Conservation (phyloP, 1,140 invertebrate species). For the Panulirus ornatus region DNA sequence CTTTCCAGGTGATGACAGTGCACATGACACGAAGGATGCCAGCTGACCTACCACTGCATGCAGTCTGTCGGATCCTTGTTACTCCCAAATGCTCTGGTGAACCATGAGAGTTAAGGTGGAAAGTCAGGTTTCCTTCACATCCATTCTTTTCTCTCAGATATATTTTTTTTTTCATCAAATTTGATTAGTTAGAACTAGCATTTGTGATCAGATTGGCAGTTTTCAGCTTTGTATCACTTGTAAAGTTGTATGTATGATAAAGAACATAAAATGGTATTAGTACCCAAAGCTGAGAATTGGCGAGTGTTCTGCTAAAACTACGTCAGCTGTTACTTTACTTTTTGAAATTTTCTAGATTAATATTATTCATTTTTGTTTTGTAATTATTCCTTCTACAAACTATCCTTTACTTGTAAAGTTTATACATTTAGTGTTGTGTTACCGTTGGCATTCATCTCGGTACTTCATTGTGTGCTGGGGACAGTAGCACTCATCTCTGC, state of each 20-base stretch:
- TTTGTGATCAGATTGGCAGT: constrained; percentile 25
- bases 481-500: constrained; percentile 4
- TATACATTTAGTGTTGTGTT: constrained; percentile 35
- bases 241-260: constrained; percentile 30
- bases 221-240: neutral
- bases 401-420: constrained; percentile 42
- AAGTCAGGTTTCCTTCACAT: neutral
- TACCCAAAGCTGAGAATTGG: constrained; percentile 26
- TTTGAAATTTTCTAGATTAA: constrained; percentile 26
- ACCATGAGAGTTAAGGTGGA: neutral
- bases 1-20: neutral
- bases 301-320: constrained; percentile 39
- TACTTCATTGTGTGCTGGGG: neutral
- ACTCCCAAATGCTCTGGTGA: constrained; percentile 2
- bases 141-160: neutral
- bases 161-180: constrained; percentile 12
- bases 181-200: constrained; percentile 33
- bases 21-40: constrained; percentile 17
- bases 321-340: constrained; percentile 45
- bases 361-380: constrained; percentile 51
- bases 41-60: constrained; percentile 37
- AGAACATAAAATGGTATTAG: neutral
- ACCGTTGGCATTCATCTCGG: constrained; percentile 11
- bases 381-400: constrained; percentile 44
- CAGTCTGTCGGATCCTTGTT: constrained; percentile 17